These are phyloP conservation scores for Drosophila varians DNA, from an alignment of 1,140 invertebrate species.

Conservation along the genomic window DNA sequence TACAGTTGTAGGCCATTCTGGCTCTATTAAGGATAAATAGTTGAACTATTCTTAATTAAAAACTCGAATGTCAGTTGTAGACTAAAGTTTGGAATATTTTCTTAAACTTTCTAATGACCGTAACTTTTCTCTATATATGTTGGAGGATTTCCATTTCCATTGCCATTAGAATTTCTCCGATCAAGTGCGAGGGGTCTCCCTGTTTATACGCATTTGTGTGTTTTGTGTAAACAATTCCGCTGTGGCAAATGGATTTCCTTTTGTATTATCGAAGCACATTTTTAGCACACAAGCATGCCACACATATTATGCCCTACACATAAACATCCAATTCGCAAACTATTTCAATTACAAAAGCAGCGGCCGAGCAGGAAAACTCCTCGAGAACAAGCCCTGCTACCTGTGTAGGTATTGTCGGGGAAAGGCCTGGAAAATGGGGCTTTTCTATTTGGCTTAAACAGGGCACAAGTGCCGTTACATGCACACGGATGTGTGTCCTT, in stretches of 20 bases:
- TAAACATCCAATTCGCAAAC: slow-evolving; percentile 59
- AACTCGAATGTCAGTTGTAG: neutral
- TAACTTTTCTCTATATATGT: neutral
- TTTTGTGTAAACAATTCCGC: slow-evolving; percentile 57
- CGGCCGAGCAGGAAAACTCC: slow-evolving; percentile 8
- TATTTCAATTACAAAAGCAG: slow-evolving; percentile 73
- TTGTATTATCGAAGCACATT: slow-evolving; percentile 77
- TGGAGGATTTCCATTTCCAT: too few relatives aligned
- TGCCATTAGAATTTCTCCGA: neutral
- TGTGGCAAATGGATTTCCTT: slow-evolving; percentile 76
- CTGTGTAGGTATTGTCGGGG: slow-evolving; percentile 29
- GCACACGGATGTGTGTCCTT: slow-evolving; percentile 11
- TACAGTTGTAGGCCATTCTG: neutral
- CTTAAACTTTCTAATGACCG: neutral
- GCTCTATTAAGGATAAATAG: too few relatives aligned
- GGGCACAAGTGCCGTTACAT: slow-evolving; percentile 34
- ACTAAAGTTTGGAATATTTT: neutral
- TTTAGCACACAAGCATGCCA: slow-evolving; percentile 22
- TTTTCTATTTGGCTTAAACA: slow-evolving; percentile 28
- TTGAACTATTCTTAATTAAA: neutral
- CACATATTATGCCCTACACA: slow-evolving; percentile 21
- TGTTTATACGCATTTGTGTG: neutral
- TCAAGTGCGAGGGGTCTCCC: neutral
- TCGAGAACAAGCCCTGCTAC: slow-evolving; percentile 30
- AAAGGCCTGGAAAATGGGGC: neutral